Base-by-base conservation (phyloP, 2,888 invertebrate genomes). In the Timema podura region DNA sequence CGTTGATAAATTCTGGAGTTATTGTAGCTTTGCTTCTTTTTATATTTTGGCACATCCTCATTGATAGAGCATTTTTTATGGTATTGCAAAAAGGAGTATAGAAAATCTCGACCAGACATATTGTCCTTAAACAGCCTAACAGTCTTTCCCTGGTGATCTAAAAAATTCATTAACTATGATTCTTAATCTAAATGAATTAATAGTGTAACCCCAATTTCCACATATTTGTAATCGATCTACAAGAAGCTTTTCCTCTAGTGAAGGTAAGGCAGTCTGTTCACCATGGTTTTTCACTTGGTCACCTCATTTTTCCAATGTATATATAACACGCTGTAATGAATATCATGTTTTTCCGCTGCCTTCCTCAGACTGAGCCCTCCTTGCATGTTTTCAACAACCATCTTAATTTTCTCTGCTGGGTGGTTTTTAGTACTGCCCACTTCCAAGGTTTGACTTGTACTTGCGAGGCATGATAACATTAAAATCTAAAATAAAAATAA, bases 11-110 rank as follows among this genome's bases (percentile, higher is more conserved):
- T 64, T 64, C 64, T n/a, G 8, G 16, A 64, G 45, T n/a, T 7
- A 64, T 11, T 45, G 10, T 44, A 15, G 64, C 64, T 46, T 44
- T 15, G 13, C 15, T 5, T 7, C 64, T 44, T 45, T 65, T 44
- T 7, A 65, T 45, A 13, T 45, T 65, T 65, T 65, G 8, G 65
- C 65, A 65, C 8, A 46, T 48, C 16, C 65, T 6, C 16, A 45
- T 44, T 46, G 70, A 66, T 3, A 70, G 70, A 13, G 13, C 46
- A 65, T n/a, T n/a, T 46, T n/a, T 70, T 67, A 44, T 70, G 70
- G n/a, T 59, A 15, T 44, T 51, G 11, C 13, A 70, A 9, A 57
- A 67, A 67, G 1, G 10, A n/a, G 47, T 49, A 30, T 16, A 15
- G 16, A 48, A 69, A 69, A 48, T 69, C 69, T 16, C 30, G 44